Conservation (phyloP, 2,888 invertebrate species). For the Lepidochrysops patricia region DNA sequence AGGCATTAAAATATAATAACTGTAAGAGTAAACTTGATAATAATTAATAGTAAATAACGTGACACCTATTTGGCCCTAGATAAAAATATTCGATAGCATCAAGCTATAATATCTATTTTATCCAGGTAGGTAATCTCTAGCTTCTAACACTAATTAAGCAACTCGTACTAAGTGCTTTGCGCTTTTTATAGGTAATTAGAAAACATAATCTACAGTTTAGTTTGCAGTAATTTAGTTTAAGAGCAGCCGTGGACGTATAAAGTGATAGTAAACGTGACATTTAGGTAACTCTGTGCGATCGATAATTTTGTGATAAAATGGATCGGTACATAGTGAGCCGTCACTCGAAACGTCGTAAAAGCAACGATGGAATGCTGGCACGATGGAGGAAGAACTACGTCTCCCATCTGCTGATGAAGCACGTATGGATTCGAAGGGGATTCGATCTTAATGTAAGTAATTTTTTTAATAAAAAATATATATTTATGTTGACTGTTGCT, state of each 20-base stretch:
- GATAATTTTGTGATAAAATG: conserved; percentile 41
- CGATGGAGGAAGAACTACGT: conserved; percentile 57
- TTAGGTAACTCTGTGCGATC: conserved; percentile 20
- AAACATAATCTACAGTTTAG: background rate
- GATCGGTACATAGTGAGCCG: conserved; percentile 58
- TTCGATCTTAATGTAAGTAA: conserved; percentile 61
- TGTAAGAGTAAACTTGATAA: too few relatives aligned
- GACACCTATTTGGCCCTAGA: too few relatives aligned
- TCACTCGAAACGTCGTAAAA: conserved; percentile 52
- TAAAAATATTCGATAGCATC: too few relatives aligned
- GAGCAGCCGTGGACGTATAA: conserved; percentile 30
- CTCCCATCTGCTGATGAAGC: conserved; percentile 42
- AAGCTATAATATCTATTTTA: background rate
- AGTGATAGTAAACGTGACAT: conserved; percentile 14
- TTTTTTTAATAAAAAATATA: too few relatives aligned
- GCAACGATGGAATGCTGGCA: conserved; percentile 48
- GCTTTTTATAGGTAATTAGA: background rate
- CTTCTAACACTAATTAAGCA: background rate
- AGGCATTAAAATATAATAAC: too few relatives aligned
- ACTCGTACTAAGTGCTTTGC: background rate
- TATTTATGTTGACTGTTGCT: too few relatives aligned
- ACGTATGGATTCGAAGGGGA: conserved; percentile 54
- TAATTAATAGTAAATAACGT: too few relatives aligned
- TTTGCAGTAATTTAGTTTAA: conserved; percentile 36
- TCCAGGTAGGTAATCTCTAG: background rate